Percentiles rank a stretch among this genome's conserved stretches.
phyloP scores from a whole-genome alignment of 1,140 invertebrate genomes.

The Drosophila repleta region DNA sequence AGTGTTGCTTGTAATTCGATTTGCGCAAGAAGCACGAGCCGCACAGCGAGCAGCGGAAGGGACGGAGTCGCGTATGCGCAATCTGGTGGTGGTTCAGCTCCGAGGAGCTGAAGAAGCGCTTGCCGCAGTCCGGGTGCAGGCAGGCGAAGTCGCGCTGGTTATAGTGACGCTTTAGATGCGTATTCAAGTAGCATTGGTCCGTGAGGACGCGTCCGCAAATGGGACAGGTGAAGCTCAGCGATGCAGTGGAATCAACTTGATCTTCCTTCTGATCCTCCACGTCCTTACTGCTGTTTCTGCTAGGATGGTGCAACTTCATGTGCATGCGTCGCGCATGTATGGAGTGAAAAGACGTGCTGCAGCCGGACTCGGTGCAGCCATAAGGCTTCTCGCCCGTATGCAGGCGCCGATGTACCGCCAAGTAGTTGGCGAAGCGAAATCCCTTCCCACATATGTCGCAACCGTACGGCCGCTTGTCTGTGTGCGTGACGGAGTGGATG shows the following conservation, averaged over 20 bases:
- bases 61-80: slow-evolving; percentile 91
- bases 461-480: slow-evolving; percentile 84
- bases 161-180: slow-evolving; percentile 71
- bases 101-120: slow-evolving; percentile 72
- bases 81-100: slow-evolving; percentile 86
- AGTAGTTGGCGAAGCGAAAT: slow-evolving; percentile 85
- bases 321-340: slow-evolving; percentile 69
- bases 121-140: slow-evolving; percentile 48
- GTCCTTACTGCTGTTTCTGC: background rate
- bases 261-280: background rate
- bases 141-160: slow-evolving; percentile 64
- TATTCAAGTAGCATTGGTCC: slow-evolving; percentile 72
- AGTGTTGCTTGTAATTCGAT: slow-evolving; percentile 93
- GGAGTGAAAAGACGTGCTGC: slow-evolving; percentile 62
- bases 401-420: slow-evolving; percentile 86
- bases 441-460: slow-evolving; percentile 85
- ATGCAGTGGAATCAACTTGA: slow-evolving; percentile 1
- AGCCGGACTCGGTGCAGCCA: slow-evolving; percentile 34
- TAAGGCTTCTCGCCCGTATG: slow-evolving; percentile 93
- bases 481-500: slow-evolving; percentile 85
- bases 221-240: slow-evolving; percentile 63
- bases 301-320: slow-evolving; percentile 52
- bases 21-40: slow-evolving; percentile 92
- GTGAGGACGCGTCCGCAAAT: slow-evolving; percentile 60
- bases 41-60: slow-evolving; percentile 90